phyloP scores from a whole-genome alignment of 2,113 vertebrate species.

The Numenius arquata region DNA sequence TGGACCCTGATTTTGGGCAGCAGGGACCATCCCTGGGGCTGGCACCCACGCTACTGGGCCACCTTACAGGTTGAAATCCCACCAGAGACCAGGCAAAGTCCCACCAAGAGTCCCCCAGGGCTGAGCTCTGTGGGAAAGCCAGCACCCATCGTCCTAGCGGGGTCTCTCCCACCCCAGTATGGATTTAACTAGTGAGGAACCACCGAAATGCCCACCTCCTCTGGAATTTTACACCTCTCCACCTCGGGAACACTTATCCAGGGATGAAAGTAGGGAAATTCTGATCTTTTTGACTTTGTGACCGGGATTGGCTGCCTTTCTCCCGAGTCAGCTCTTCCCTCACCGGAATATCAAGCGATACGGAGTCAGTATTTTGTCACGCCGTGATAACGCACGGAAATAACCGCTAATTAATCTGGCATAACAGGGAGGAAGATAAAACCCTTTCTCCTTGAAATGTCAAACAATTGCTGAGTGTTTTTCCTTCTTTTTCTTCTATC shows the following conservation, averaged over 20 bases:
- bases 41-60: background rate
- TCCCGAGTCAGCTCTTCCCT: background rate
- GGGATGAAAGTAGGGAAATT: background rate
- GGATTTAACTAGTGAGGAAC: background rate
- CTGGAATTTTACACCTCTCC: background rate
- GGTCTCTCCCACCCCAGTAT: background rate
- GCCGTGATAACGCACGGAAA: background rate
- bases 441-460: background rate
- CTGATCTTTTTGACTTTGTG: background rate
- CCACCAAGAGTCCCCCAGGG: background rate
- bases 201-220: accelerated
- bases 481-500: background rate
- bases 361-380: background rate
- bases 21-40: no score
- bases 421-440: background rate
- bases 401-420: background rate
- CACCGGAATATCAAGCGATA: background rate
- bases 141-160: accelerated
- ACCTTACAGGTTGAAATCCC: background rate
- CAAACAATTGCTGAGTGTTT: background rate
- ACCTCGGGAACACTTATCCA: background rate
- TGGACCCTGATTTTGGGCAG: background rate
- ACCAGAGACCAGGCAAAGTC: accelerated
- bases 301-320: background rate
- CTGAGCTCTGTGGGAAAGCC: accelerated